These are phyloP conservation scores for Dissostichus mawsoni DNA, from an alignment of 2,113 vertebrate genomes.

Conservation along the genomic window DNA sequence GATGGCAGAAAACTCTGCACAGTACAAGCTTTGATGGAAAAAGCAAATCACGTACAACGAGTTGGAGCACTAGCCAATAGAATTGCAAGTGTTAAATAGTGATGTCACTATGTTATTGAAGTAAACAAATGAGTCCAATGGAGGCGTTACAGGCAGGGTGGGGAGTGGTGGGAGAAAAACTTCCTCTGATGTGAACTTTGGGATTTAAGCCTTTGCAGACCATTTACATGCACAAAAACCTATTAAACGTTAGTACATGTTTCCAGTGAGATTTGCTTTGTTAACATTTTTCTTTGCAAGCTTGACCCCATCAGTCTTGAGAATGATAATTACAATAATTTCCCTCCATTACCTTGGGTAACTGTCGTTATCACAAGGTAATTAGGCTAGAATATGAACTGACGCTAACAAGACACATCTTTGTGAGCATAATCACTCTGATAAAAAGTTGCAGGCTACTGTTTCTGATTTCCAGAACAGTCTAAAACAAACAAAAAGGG, in stretches of 20 bases:
- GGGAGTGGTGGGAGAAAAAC: no score
- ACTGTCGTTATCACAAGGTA: slow-evolving; percentile 50
- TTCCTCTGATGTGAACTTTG: no score
- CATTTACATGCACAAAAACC: no score
- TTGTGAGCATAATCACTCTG: slow-evolving; percentile 69
- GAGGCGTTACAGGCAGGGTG: no score
- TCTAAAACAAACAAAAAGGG: slow-evolving; percentile 78
- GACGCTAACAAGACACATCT: slow-evolving; percentile 66
- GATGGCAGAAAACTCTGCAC: slow-evolving; percentile 8
- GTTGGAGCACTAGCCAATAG: no score
- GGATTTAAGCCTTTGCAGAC: no score
- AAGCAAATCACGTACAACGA: neutral
- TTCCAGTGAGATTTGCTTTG: slow-evolving; percentile 2
- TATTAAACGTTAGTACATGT: neutral
- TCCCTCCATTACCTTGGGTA: slow-evolving; percentile 23
- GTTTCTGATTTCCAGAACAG: slow-evolving; percentile 73
- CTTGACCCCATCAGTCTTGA: slow-evolving; percentile 2
- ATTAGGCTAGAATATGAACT: slow-evolving; percentile 73
- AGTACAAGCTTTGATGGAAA: neutral
- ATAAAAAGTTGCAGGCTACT: slow-evolving; percentile 60
- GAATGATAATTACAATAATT: slow-evolving; percentile 49
- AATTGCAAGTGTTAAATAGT: no score
- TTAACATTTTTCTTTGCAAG: neutral
- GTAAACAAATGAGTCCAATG: no score
- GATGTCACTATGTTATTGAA: no score